Percentiles rank a stretch among this genome's conserved stretches.
Evolutionary conservation across 2,113 vertebrate species (phyloP).

Genomic region (Oreotrochilus melanogaster): DNA sequence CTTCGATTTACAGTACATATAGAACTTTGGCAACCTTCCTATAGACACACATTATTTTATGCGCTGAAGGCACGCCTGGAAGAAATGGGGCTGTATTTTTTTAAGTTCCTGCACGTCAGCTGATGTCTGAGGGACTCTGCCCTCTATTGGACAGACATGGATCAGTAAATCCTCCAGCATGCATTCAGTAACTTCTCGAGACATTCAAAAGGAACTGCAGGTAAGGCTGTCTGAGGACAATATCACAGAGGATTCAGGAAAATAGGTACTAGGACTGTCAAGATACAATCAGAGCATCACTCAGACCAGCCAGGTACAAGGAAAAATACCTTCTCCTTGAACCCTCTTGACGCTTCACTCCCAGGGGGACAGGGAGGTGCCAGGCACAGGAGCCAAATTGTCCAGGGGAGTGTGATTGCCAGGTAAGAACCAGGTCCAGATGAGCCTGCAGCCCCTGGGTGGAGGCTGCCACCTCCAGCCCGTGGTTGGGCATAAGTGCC

Average conservation of each 20-base stretch:
- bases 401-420: rapidly evolving
- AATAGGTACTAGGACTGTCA: background rate
- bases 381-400: background rate
- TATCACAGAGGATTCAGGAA: background rate
- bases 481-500: background rate
- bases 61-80: background rate
- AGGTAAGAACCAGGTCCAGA: background rate
- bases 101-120: background rate
- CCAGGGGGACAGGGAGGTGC: background rate
- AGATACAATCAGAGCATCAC: background rate
- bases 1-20: background rate
- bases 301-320: background rate
- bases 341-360: background rate
- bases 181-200: background rate
- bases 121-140: background rate
- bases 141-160: background rate
- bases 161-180: background rate
- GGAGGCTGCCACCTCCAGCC: background rate
- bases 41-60: background rate
- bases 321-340: background rate
- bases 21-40: background rate
- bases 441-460: background rate
- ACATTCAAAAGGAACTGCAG: background rate
- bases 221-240: background rate
- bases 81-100: background rate